phyloP scores from a whole-genome alignment of 2,797 vertebrate species.

The Rhinichthys osculus region DNA sequence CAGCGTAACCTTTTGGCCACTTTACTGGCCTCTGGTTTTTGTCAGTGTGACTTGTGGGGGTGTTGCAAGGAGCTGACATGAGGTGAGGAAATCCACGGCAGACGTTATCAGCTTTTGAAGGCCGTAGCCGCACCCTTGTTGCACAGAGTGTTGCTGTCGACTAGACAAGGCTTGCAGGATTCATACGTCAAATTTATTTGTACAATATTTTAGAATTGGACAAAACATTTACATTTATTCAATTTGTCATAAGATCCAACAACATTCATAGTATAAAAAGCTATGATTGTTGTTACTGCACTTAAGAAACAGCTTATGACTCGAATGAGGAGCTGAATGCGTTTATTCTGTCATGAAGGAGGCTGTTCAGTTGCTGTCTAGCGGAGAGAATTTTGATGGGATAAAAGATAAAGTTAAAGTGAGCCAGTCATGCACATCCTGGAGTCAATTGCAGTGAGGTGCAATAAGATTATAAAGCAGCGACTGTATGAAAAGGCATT shows the following conservation, averaged over 20 bases:
- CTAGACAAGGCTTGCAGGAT: neutral
- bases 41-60: slow-evolving; percentile 74
- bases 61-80: slow-evolving; percentile 25
- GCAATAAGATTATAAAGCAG: slow-evolving; percentile 26
- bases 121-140: neutral
- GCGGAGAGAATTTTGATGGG: slow-evolving; percentile 12
- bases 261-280: neutral
- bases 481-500: slow-evolving; percentile 1
- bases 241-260: neutral
- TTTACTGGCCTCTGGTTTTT: slow-evolving; percentile 84
- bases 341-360: slow-evolving; percentile 25
- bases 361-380: neutral
- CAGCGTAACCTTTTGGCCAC: slow-evolving; percentile 81
- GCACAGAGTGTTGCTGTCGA: neutral
- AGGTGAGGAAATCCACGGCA: slow-evolving; percentile 52
- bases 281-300: neutral
- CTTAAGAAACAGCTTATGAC: neutral
- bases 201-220: neutral
- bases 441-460: neutral
- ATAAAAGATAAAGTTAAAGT: slow-evolving; percentile 23
- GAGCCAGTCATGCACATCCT: slow-evolving; percentile 9
- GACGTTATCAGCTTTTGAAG: slow-evolving; percentile 30
- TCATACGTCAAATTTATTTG: neutral
- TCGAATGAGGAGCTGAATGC: neutral
- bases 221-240: neutral